Conservation (phyloP, 2,113 vertebrate species). For the Daboia siamensis region DNA sequence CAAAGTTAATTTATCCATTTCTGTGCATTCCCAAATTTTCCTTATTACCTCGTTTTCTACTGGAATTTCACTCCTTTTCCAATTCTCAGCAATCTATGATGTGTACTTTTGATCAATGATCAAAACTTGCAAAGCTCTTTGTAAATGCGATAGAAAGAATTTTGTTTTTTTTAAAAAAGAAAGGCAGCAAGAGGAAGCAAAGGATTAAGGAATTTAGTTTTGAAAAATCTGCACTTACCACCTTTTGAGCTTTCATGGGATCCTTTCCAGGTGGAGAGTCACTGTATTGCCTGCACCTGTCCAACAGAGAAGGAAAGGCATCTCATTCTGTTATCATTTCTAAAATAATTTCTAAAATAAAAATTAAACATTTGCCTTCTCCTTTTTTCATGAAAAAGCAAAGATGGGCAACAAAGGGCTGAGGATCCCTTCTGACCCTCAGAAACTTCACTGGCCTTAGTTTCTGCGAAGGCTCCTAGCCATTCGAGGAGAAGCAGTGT, state of each 20-base stretch:
- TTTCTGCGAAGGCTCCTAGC: no score
- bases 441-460: no score
- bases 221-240: neutral
- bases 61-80: no score
- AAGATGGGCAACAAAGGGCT: neutral
- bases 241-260: neutral
- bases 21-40: no score
- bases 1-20: no score
- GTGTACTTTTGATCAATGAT: neutral
- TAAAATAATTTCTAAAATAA: neutral
- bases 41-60: no score
- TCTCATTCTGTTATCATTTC: neutral
- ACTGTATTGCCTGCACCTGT: neutral
- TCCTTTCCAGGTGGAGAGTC: neutral
- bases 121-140: neutral
- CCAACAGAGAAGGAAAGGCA: neutral
- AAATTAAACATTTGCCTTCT: neutral
- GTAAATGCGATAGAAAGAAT: neutral
- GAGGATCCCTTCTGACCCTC: neutral
- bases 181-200: neutral
- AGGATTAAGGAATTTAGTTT: neutral
- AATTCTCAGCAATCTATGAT: no score
- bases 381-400: neutral
- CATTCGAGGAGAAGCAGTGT: no score
- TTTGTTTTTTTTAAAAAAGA: neutral